Evolutionary conservation across 2,797 vertebrate genomes (phyloP).

Genomic region (Enteromius unitaeniatus): DNA sequence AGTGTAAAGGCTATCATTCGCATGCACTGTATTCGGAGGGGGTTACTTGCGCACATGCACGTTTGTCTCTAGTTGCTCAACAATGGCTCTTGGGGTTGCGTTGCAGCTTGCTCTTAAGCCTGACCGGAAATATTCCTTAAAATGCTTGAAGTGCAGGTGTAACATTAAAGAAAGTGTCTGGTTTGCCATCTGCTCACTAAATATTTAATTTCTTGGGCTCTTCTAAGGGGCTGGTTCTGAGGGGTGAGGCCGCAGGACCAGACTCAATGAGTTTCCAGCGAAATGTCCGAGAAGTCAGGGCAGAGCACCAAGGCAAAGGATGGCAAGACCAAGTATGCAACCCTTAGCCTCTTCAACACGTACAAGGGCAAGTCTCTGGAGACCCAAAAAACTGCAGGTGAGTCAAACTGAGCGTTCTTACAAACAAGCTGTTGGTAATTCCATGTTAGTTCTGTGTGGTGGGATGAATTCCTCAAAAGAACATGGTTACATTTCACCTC

Average conservation of each 20-base stretch:
- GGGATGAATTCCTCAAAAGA: background rate
- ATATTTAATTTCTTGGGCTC: background rate
- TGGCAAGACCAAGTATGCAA: conserved; percentile 99
- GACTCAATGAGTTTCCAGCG: conserved; percentile 99
- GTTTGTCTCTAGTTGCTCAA: background rate
- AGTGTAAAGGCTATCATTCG: background rate
- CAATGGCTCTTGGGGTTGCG: background rate
- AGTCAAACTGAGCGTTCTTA: conserved; percentile 56
- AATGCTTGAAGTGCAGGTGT: background rate
- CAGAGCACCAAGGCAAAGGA: conserved; percentile 99
- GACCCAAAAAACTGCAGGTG: conserved; percentile 99
- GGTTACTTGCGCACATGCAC: background rate
- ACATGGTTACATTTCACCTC: background rate
- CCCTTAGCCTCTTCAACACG: conserved; percentile 99
- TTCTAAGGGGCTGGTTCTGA: conserved; percentile 86
- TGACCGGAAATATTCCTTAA: background rate
- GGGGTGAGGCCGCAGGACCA: conserved; percentile 87
- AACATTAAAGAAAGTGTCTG: background rate
- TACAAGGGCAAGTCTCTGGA: conserved; percentile 99
- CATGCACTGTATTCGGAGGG: background rate
- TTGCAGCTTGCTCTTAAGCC: background rate
- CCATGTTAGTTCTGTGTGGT: background rate
- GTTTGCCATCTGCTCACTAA: background rate
- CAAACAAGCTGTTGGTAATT: background rate
- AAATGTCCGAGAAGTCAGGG: conserved; percentile 99